phyloP scores from a whole-genome alignment of 2,888 invertebrate genomes.

The Clivina fossor region DNA sequence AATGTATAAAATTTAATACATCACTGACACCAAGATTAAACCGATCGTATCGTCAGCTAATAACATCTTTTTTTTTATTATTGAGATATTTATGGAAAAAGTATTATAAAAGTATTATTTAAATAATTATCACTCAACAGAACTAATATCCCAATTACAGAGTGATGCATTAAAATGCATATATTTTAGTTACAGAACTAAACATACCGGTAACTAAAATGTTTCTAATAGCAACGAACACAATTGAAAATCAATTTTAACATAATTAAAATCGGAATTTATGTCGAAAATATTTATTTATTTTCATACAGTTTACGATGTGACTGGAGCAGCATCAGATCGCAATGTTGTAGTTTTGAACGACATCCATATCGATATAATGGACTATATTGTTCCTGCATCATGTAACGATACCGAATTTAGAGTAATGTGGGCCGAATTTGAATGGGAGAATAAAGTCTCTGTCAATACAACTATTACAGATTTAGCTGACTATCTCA shows the following conservation, averaged over 20 bases:
- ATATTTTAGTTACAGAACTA: no score
- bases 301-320: conserved; percentile 80
- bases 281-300: conserved; percentile 18
- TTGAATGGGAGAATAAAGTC: conserved; percentile 99
- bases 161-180: no score
- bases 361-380: conserved; percentile 99
- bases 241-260: not conserved
- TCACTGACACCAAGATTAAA: no score
- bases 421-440: conserved; percentile 99
- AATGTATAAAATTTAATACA: no score
- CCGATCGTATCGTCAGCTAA: no score
- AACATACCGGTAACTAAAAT: no score
- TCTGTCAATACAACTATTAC: conserved; percentile 92
- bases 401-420: conserved; percentile 94
- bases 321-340: conserved; percentile 88
- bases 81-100: no score
- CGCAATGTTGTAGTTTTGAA: conserved; percentile 97
- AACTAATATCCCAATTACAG: no score
- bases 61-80: no score
- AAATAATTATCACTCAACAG: no score
- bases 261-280: not conserved
- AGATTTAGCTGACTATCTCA: conserved; percentile 89
- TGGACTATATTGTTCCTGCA: conserved; percentile 98
- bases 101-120: no score
- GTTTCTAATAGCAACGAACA: not conserved